A percentile compares a stretch with the other conserved stretches of the same genome.
phyloP scores from a whole-genome alignment of 2,797 vertebrate genomes.

The Onychomys torridus region DNA sequence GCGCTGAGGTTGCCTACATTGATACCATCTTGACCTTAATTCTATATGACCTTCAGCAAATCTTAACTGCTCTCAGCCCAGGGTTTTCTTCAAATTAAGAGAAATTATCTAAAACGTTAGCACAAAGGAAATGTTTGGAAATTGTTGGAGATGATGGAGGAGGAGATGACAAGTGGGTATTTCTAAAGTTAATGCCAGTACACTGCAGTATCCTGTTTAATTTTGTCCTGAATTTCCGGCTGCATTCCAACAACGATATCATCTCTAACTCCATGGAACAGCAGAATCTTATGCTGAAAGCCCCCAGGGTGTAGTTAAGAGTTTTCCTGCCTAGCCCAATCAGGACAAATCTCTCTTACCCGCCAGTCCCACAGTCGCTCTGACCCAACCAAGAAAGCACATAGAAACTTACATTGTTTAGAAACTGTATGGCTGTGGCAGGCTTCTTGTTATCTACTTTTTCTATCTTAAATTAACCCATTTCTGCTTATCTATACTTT shows the following conservation, averaged over 20 bases:
- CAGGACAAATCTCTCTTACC: no score
- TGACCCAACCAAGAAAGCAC: no score
- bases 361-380: no score
- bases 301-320: no score
- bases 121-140: not conserved
- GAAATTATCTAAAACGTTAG: not conserved
- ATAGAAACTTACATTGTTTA: no score
- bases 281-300: not conserved
- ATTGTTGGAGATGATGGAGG: not conserved
- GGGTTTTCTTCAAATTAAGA: conserved; percentile 5
- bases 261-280: not conserved
- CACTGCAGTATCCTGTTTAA: not conserved
- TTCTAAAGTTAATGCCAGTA: not conserved
- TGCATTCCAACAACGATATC: conserved; percentile 8
- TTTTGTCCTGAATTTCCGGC: not conserved
- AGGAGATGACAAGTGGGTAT: not conserved
- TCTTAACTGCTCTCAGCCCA: not conserved
- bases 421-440: no score
- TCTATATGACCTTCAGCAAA: not conserved
- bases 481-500: no score
- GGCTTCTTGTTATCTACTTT: no score
- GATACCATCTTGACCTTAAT: not conserved
- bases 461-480: no score
- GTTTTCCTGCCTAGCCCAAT: no score
- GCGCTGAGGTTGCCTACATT: not conserved